phyloP scores from a whole-genome alignment of 1,140 invertebrate genomes.

The Venustaconcha ellipsiformis region DNA sequence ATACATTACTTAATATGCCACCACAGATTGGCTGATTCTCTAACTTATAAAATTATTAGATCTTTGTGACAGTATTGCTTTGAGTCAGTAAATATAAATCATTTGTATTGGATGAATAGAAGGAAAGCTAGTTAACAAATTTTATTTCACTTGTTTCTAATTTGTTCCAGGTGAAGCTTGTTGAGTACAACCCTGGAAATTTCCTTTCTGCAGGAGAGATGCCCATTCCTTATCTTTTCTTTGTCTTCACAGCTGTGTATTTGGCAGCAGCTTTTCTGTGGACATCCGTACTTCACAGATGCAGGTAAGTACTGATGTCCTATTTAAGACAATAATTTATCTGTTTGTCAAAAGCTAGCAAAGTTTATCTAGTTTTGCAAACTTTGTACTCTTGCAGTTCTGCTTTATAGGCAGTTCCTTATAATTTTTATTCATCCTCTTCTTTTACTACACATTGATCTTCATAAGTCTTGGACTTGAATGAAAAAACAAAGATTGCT shows the following conservation, averaged over 20 bases:
- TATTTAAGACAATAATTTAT: too few relatives aligned
- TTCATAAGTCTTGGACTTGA: too few relatives aligned
- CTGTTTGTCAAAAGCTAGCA: too few relatives aligned
- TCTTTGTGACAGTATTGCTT: background rate
- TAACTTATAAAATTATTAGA: background rate
- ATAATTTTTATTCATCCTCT: background rate
- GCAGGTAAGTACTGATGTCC: conserved; percentile 59
- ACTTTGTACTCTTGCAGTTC: background rate
- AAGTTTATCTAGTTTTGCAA: background rate
- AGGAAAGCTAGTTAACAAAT: background rate
- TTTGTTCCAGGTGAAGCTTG: conserved; percentile 73
- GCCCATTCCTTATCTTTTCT: conserved; percentile 92
- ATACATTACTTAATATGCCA: too few relatives aligned
- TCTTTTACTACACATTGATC: background rate
- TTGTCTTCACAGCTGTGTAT: conserved; percentile 91
- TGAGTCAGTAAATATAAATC: background rate
- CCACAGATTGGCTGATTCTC: too few relatives aligned
- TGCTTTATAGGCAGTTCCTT: background rate
- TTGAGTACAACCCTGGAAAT: conserved; percentile 83
- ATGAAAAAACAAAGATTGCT: too few relatives aligned
- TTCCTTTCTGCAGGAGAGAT: conserved; percentile 98
- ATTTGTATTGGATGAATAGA: background rate
- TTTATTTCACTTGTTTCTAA: background rate
- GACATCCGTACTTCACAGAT: conserved; percentile 89
- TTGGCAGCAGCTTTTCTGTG: conserved; percentile 91